These are phyloP conservation scores for Helogale parvula DNA, from an alignment of 2,113 vertebrate species.

Conservation along the genomic window DNA sequence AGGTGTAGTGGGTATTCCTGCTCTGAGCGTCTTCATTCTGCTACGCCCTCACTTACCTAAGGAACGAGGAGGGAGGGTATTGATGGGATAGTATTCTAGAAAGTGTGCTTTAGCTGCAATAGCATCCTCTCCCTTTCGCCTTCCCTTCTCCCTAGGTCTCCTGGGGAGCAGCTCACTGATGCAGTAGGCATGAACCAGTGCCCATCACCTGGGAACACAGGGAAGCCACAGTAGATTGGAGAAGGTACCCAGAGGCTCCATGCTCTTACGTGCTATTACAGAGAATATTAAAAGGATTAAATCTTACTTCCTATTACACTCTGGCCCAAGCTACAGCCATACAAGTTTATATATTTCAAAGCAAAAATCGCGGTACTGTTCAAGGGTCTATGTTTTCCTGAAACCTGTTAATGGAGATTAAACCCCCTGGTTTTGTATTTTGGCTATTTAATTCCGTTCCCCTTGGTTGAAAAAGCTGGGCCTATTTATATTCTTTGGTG, in stretches of 20 bases:
- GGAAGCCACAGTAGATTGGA: background rate
- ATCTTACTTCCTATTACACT: constrained; percentile 70
- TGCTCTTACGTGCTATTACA: constrained; percentile 68
- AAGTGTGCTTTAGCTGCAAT: background rate
- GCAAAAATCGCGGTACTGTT: constrained; percentile 56
- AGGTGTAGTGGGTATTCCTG: background rate
- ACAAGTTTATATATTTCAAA: constrained; percentile 37
- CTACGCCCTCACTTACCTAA: background rate
- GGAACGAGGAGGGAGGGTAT: background rate
- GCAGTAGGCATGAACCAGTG: background rate
- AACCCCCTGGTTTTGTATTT: constrained; percentile 71
- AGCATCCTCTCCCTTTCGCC: too few species aligned
- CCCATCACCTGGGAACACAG: background rate
- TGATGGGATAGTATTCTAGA: background rate
- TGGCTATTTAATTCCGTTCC: constrained; percentile 75
- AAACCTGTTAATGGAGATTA: constrained; percentile 80
- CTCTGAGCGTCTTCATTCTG: background rate
- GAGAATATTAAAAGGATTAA: constrained; percentile 78
- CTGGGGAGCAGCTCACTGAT: background rate
- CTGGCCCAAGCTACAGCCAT: constrained; percentile 42
- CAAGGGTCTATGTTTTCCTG: constrained; percentile 76
- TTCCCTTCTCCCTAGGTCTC: background rate
- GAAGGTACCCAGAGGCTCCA: background rate
- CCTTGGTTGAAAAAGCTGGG: constrained; percentile 70
- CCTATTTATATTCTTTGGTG: constrained; percentile 76